Base-by-base conservation (phyloP, 2,113 vertebrate species). In the Aegotheles bennettii region DNA sequence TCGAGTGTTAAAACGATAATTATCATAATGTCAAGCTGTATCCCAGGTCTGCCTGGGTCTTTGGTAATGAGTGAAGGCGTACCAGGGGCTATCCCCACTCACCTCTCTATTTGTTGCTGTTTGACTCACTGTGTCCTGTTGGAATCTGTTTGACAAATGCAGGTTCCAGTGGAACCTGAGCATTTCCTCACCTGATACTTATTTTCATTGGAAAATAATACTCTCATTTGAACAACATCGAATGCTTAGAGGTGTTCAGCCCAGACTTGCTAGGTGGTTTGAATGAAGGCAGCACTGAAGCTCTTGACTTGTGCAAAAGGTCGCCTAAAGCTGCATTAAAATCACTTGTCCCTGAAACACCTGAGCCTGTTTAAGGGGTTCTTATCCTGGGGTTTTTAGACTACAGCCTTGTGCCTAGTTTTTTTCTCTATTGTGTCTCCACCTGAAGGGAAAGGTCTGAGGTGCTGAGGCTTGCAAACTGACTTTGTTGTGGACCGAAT, bases 401-500 rank as follows among this genome's bases (percentile, higher is more conserved):
- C 24, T 40, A 4, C 36, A 86, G 29, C 75, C 11, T 4, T 68
- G n/a, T 61, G 35, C 29, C 21, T 29, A 0, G 3, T 10, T 45
- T 45, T 63, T 31, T 21, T 53, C 36, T 53, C 36, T 29, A 0
- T 4, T 5, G 33, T 59, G 42, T 47, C 23, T 11, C n/a, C 5
- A 2, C 47, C 51, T 40, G 47, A 38, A 67, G 38, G 26, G 38
- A 10, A 9, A 8, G 3, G 13, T 28, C 15, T 31, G 71, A 71
- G 21, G 60, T 24, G 16, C 48, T 74, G 71, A 42, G 33, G 9
- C 19, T 80, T 38, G 8, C 2, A 3, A 50, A 2, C 13, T 28
- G 69, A 23, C 42, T 63, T 65, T 84, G 50, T 38, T 35, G 13
- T 0, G 24, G 57, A 42, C 53, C 0, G 0, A 23, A 47, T 73